Evolutionary conservation across 2,113 vertebrate genomes (phyloP).

Genomic region (Merops nubicus): DNA sequence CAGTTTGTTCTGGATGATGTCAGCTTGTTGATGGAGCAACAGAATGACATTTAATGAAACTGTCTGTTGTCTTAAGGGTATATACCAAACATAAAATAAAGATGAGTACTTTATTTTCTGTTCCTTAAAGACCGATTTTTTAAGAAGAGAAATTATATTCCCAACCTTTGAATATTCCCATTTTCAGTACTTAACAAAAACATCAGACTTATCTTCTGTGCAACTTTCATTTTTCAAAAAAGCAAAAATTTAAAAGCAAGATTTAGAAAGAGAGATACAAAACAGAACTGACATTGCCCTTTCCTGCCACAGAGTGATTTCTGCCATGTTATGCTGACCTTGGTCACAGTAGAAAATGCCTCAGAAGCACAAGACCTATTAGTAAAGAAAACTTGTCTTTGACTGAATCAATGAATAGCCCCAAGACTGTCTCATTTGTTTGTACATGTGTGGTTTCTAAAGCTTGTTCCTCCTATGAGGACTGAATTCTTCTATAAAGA

Average conservation of each 20-base stretch:
- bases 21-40: not conserved
- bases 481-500: not conserved
- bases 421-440: not conserved
- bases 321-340: slow-evolving; percentile 10
- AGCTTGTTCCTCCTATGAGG: not conserved
- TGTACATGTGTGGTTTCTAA: not conserved
- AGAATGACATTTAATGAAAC: not conserved
- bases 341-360: not conserved
- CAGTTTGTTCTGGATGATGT: not conserved
- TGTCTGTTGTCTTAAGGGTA: not conserved
- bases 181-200: not conserved
- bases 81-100: not conserved
- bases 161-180: not conserved
- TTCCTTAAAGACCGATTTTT: not conserved
- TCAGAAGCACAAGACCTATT: not conserved
- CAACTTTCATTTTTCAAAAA: not conserved
- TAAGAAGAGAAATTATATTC: not conserved
- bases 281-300: not conserved
- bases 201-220: not conserved
- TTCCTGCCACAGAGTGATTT: not conserved
- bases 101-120: not conserved
- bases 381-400: slow-evolving; percentile 44
- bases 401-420: not conserved
- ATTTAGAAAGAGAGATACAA: not conserved
- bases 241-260: not conserved